A percentile compares a stretch with the other conserved stretches of the same genome.
phyloP scores from a whole-genome alignment of 1,140 invertebrate genomes.

The Harpegnathos saltator region DNA sequence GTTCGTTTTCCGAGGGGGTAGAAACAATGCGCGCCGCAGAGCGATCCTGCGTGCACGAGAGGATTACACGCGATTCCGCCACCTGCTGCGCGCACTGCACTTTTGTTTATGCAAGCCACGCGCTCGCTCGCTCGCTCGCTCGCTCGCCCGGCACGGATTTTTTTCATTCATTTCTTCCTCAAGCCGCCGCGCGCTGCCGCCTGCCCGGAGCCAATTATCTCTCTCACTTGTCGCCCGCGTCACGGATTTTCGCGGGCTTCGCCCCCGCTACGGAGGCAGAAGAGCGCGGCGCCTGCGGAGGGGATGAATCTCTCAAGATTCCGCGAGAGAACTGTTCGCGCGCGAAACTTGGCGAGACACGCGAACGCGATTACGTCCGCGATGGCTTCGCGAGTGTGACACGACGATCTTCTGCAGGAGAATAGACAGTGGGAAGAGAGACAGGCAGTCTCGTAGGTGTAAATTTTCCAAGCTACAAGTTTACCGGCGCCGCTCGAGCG shows the following conservation, averaged over 20 bases:
- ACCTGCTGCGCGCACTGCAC: constrained; percentile 78
- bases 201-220: too few species aligned
- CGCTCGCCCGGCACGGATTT: neutral
- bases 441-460: neutral
- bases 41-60: constrained; percentile 33
- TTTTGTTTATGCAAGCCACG: constrained; percentile 79
- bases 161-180: neutral
- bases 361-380: too few species aligned
- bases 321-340: constrained; percentile 18
- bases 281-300: neutral
- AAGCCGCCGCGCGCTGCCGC: neutral
- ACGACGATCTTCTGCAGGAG: neutral
- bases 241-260: constrained; percentile 6
- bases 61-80: constrained; percentile 73
- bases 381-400: too few species aligned
- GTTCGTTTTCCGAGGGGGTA: constrained; percentile 50
- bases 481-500: neutral
- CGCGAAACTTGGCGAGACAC: neutral
- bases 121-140: constrained; percentile 26
- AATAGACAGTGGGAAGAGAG: neutral
- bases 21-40: constrained; percentile 12
- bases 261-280: neutral
- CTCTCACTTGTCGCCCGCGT: neutral
- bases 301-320: too few species aligned
- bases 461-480: neutral